A percentile compares a stretch with the other conserved stretches of the same genome.
Conservation (phyloP, 2,888 invertebrate genomes). For the Charanyca ferruginea region DNA sequence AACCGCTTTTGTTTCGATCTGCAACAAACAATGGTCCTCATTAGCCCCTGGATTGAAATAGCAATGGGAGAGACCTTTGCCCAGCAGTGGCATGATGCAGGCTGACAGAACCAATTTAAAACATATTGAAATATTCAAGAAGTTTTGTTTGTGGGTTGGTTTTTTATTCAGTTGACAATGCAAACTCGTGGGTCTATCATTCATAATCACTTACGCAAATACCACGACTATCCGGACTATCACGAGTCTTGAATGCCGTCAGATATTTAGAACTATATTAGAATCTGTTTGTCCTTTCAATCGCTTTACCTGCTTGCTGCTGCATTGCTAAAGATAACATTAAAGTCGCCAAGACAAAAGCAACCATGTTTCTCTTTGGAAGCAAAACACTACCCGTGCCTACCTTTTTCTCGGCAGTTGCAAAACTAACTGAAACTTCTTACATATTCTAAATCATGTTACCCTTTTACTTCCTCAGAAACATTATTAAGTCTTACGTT, state of each 20-base stretch:
- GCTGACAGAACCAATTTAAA: neutral
- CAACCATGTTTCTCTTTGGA: neutral
- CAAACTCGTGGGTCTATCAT: conserved; percentile 1
- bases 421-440: conserved; percentile 5
- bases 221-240: conserved; percentile 13
- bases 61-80: neutral
- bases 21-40: neutral
- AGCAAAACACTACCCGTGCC: neutral
- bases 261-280: neutral
- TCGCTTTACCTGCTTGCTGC: neutral
- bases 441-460: neutral
- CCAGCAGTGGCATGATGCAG: neutral
- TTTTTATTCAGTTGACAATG: neutral
- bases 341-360: neutral
- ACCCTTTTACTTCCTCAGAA: conserved; percentile 25
- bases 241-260: conserved; percentile 4
- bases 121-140: neutral
- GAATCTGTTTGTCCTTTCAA: neutral
- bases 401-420: neutral
- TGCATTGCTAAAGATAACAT: neutral
- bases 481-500: conserved; percentile 19
- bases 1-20: neutral
- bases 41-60: neutral
- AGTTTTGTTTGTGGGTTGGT: neutral
- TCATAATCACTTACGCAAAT: conserved; percentile 27